These are phyloP conservation scores for Monodelphis domestica DNA, from an alignment of 2,797 vertebrate genomes.

Conservation along the genomic window DNA sequence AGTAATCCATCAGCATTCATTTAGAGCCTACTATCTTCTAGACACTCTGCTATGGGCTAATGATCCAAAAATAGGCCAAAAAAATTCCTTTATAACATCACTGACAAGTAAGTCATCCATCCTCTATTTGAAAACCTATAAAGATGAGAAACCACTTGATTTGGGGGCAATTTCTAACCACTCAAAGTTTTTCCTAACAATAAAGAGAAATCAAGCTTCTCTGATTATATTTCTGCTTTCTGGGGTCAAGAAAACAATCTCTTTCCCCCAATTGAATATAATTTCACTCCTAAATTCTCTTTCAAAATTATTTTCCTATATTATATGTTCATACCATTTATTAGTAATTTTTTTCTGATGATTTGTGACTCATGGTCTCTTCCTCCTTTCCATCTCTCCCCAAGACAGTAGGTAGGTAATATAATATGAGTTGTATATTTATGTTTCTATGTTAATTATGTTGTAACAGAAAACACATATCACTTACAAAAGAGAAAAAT, in stretches of 20 bases:
- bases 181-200: background rate
- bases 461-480: too few relatives aligned
- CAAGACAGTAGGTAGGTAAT: too few relatives aligned
- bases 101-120: background rate
- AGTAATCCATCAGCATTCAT: background rate
- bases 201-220: background rate
- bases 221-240: background rate
- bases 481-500: too few relatives aligned
- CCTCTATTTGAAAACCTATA: background rate
- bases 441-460: too few relatives aligned
- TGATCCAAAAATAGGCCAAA: background rate
- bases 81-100: background rate
- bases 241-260: too few relatives aligned
- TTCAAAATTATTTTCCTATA: too few relatives aligned
- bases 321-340: too few relatives aligned
- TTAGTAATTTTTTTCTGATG: too few relatives aligned
- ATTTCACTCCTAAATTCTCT: background rate
- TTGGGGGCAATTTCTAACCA: background rate
- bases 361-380: too few relatives aligned
- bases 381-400: too few relatives aligned
- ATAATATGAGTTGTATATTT: too few relatives aligned
- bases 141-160: background rate
- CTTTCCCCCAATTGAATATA: background rate
- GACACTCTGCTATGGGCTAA: background rate
- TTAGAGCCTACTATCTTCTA: too few relatives aligned